These are phyloP conservation scores for Clitarchus hookeri DNA, from an alignment of 2,888 invertebrate genomes.

Conservation along the genomic window DNA sequence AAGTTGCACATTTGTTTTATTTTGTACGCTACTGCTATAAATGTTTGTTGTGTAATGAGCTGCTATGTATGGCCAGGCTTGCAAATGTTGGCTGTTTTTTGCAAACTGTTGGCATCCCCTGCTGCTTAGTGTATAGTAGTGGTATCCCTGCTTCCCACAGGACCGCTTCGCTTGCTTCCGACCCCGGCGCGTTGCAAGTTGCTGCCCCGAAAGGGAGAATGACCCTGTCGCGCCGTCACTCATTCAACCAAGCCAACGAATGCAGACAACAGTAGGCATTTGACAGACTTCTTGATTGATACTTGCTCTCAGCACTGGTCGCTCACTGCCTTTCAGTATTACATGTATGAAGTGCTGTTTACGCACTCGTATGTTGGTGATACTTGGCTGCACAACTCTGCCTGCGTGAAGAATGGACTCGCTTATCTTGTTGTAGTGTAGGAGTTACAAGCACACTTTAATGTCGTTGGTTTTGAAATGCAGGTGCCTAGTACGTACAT, in stretches of 20 bases:
- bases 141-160: conserved; percentile 27
- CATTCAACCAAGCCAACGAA: conserved; percentile 20
- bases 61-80: not conserved
- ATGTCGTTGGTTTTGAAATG: not conserved
- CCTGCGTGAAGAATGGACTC: too few species aligned
- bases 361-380: not conserved
- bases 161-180: conserved; percentile 25
- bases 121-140: conserved; percentile 22
- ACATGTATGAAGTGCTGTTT: not conserved
- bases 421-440: not conserved
- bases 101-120: not conserved
- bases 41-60: not conserved
- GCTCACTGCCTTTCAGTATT: not conserved
- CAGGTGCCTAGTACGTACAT: not conserved
- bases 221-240: conserved; percentile 22
- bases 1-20: not conserved
- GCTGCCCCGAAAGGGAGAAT: conserved; percentile 22
- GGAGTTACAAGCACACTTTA: not conserved
- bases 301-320: not conserved
- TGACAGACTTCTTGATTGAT: not conserved
- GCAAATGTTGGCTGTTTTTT: conserved; percentile 16
- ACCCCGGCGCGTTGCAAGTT: conserved; percentile 20
- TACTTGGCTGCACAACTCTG: not conserved
- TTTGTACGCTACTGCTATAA: not conserved
- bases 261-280: conserved; percentile 23